Base-by-base conservation (phyloP, 2,888 invertebrate species). In the Rotaria sp. region DNA sequence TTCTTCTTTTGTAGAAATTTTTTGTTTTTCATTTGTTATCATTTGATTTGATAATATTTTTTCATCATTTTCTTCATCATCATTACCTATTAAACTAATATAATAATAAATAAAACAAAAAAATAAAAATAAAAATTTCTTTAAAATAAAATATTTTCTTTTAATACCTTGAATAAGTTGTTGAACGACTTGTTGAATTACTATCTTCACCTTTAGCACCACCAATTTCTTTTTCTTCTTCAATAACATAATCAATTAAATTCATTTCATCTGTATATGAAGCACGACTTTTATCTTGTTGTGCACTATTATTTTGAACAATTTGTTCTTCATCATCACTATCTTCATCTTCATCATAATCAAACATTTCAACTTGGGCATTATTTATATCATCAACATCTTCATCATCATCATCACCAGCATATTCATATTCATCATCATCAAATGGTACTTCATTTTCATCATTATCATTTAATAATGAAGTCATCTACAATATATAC, bases 141-240 rank as follows among this genome's bases (percentile, higher is more conserved):
- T 21, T 8, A 3, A 26, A 30, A 35, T 55, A 26, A 26, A 55
- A 55, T 26, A 10, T 26, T 67, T 15, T 0, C n/a, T 45, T 55
- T 67, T 15, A 3, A 45, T 45, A 80, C 80, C 80, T 80, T 80
- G 80, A 80, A 80, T 45, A 80, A 1, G 80, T 80, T 15, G 45
- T 80, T 26, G 80, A 80, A 4, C 45, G 41, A 80, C 45, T 45
- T 15, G 41, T 45, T n/a, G 26, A 80, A 45, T n/a, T 21, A 45
- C 67, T 67, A 35, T 67, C 67, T 67, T 67, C 67, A 35, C 45
- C 80, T 80, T 80, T 80, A n/a, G 24, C 15, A 45, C 80, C 80
- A 41, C 80, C 80, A n/a, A 80, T 80, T 80, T 80, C 80, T 80
- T 80, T 80, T 45, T 80, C 80, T 80, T 80, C 80, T 45, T 80